These are phyloP conservation scores for Ganaspis sp. DNA, from an alignment of 1,140 invertebrate species.

Conservation along the genomic window DNA sequence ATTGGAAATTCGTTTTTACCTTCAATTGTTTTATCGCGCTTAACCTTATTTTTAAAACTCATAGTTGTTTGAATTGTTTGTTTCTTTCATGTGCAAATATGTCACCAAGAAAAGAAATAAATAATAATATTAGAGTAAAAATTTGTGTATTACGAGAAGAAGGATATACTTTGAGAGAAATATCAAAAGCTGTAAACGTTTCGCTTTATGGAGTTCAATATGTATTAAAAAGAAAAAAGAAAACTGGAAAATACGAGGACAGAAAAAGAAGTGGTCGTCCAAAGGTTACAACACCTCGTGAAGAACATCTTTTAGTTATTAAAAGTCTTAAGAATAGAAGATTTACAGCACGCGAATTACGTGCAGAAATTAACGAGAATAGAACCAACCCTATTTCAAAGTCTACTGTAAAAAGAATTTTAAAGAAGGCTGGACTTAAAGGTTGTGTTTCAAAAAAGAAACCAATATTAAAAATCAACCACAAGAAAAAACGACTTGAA, in stretches of 20 bases:
- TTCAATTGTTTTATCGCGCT: no score
- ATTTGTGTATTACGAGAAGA: neutral
- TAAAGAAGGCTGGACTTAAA: neutral
- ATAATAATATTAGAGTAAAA: neutral
- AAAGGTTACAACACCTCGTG: neutral
- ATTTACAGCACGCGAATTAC: neutral
- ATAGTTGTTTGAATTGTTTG: no score
- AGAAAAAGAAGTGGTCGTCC: neutral
- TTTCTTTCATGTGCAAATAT: no score
- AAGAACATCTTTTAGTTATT: neutral
- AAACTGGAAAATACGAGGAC: neutral
- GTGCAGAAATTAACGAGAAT: slow-evolving; percentile 5
- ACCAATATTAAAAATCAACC: slow-evolving; percentile 30
- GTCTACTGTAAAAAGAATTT: neutral
- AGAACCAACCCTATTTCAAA: slow-evolving; percentile 7
- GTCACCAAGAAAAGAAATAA: neutral
- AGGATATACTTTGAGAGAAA: neutral
- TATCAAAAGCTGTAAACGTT: neutral
- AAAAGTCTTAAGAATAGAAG: slow-evolving; percentile 10
- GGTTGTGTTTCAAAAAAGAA: slow-evolving; percentile 31
- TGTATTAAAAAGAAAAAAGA: neutral
- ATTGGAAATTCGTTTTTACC: no score
- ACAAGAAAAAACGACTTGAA: slow-evolving; percentile 38
- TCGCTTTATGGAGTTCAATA: neutral
- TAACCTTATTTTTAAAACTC: no score